Evolutionary conservation across 2,797 vertebrate species (phyloP), one percentile per base, ranked within the genome.

Genomic region (Microctenopoma lineatum): DNA sequence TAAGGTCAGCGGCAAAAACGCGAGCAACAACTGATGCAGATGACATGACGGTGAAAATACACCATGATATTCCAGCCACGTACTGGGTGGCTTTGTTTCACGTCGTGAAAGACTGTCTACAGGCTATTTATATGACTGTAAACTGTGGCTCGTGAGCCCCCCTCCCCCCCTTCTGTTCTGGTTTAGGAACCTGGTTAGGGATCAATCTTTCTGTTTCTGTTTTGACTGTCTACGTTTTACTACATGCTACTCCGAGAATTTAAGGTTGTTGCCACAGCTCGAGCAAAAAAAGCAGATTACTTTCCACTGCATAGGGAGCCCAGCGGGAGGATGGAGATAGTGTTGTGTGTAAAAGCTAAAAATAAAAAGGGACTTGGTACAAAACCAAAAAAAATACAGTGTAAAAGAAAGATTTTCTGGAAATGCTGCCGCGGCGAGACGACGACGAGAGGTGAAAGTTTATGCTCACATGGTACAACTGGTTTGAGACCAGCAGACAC

Each of bases 321-420:
- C 2, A 4, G 15, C 29, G 42, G 60, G 29, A 62, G 21, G 59
- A 61, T 0, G 38, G 38, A 75, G 62, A 68, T 45, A 70, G 34
- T 58, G 84, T 88, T 73, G 84, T 67, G 69, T 51, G 57, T 58
- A 21, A 66, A 65, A 59, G 53, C 68, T 39, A 15, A 54, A 51
- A 70, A 21, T 21, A 8, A 66, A 68, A 34, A 25, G 15, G 70
- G 47, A 77, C 53, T 45, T 70, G 66, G 77, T 53, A 0, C 1
- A 8, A 50, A 0, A 50, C 67, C 81, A 74, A 64, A 5, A 32
- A 56, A 79, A 34, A 21, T 21, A 79, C 77, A 66, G 32, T 38
- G n/a, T 72, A 73, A 78, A 81, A 66, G 58, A 79, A 39, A 50
- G 0, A 15, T 60, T 74, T 73, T 78, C 15, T 54, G 16, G 57